Evolutionary conservation across 2,888 invertebrate genomes (phyloP).

Genomic region (Noctua janthina): DNA sequence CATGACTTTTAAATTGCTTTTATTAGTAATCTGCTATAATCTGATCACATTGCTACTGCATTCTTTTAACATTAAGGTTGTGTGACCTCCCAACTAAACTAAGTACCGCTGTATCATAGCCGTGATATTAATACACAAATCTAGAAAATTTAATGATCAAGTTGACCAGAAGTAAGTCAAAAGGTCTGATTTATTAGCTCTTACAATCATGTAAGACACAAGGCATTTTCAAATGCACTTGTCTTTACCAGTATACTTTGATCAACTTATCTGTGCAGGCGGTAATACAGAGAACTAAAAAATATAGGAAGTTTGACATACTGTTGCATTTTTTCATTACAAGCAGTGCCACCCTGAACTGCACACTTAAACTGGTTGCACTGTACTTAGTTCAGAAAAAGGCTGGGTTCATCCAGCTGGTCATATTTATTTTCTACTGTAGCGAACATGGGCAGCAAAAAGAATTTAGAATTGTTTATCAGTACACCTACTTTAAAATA

Average conservation of each 20-base stretch:
- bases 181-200: not conserved
- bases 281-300: not conserved
- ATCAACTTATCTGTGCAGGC: not conserved
- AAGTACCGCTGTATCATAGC: not conserved
- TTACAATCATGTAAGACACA: not conserved
- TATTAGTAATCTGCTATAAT: constrained; percentile 12
- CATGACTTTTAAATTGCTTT: not conserved
- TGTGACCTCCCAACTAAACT: not conserved
- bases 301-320: not conserved
- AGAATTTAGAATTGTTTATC: not conserved
- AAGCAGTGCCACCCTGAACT: not conserved
- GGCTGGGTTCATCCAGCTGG: not conserved
- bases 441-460: not conserved
- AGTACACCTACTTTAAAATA: not conserved
- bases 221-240: constrained; percentile 1
- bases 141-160: not conserved
- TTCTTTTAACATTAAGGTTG: not conserved
- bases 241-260: not conserved
- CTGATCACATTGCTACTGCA: constrained; percentile 10
- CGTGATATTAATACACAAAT: not conserved
- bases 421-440: not conserved
- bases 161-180: constrained; percentile 1
- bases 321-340: not conserved
- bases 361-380: not conserved
- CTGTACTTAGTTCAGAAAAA: not conserved